Base-by-base conservation (phyloP, 2,113 vertebrate genomes). In the Mesocricetus auratus region DNA sequence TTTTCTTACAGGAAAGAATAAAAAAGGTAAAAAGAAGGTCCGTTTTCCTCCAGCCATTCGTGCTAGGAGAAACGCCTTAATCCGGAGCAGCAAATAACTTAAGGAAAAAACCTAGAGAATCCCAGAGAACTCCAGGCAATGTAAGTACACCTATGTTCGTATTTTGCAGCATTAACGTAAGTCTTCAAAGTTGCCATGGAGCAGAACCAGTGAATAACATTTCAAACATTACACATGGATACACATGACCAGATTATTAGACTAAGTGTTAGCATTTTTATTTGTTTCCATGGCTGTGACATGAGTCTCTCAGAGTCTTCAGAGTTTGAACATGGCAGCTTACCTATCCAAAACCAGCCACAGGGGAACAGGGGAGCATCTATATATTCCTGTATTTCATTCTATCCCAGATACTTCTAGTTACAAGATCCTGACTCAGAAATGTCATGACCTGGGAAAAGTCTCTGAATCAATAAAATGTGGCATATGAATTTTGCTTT, bases 1-100 rank as follows among this genome's bases (percentile, higher is more conserved):
- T 96, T 74, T 92, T 92, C 68, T 58, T 95, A 96, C 69, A 98
- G 97, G 24, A 95, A 90, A 90, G 50, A 95, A 94, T 66, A 87
- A 53, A 88, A 6, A 47, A 0, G 85, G 1, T 0, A 1, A 0
- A n/a, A 39, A 33, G 17, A 94, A 93, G 71, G 3, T 39, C 10
- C 9, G 0, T 31, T 53, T 93, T 26, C 10, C 56, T 22, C 5
- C 5, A 36, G 0, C 8, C 81, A 0, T 12, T 53, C 16, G 1
- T 77, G 11, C 3, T 39, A 22, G 75, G 33, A 92, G 81, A 93
- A 90, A 50, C 0, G 15, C 3, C 86, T 45, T 66, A 66, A 33
- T 1, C 26, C 83, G 78, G 39, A 95, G 50, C 29, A 75, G 85
- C 62, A 69, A 86, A 66, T 68, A 74, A 82, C 33, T 50, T 39